These are phyloP conservation scores for Brachyistius frenatus DNA, from an alignment of 2,113 vertebrate species.

Conservation along the genomic window DNA sequence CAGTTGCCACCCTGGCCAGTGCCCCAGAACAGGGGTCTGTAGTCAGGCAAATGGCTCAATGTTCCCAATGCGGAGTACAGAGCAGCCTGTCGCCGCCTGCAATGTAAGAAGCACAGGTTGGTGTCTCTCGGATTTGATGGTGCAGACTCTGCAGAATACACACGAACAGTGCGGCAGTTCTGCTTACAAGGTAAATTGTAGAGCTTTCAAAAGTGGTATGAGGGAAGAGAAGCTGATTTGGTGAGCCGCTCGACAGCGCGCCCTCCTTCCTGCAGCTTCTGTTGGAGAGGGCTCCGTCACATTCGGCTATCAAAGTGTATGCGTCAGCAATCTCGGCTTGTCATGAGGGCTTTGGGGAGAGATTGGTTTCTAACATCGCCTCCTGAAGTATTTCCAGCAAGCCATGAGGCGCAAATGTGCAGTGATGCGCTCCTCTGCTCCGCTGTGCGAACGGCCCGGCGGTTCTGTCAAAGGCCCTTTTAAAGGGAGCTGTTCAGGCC, in stretches of 20 bases:
- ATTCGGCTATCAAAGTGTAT: conserved; percentile 55
- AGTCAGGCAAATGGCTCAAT: conserved; percentile 1
- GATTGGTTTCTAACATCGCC: conserved; percentile 58
- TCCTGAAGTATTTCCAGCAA: conserved; percentile 50
- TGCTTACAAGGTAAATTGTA: conserved; percentile 66
- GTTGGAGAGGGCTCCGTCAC: conserved; percentile 56
- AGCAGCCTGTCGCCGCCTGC: conserved; percentile 11
- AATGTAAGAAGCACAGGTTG: conserved; percentile 37
- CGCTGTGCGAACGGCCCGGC: neutral
- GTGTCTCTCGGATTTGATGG: conserved; percentile 8
- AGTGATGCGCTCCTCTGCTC: conserved; percentile 4
- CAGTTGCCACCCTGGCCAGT: neutral
- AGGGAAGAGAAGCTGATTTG: conserved; percentile 46
- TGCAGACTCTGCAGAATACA: conserved; percentile 29
- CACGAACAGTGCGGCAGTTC: conserved; percentile 30
- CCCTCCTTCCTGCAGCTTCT: conserved; percentile 40
- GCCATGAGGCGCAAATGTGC: conserved; percentile 25
- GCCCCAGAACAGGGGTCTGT: neutral
- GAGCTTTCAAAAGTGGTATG: conserved; percentile 45
- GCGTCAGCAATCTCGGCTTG: conserved; percentile 64
- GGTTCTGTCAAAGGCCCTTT: conserved; percentile 33
- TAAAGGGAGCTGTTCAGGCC: conserved; percentile 7
- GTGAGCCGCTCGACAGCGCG: conserved; percentile 23
- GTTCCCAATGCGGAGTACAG: neutral
- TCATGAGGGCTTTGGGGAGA: conserved; percentile 58